A percentile compares a stretch with the other conserved stretches of the same genome.
Conservation (phyloP, 2,113 vertebrate genomes). For the Canis aureus region DNA sequence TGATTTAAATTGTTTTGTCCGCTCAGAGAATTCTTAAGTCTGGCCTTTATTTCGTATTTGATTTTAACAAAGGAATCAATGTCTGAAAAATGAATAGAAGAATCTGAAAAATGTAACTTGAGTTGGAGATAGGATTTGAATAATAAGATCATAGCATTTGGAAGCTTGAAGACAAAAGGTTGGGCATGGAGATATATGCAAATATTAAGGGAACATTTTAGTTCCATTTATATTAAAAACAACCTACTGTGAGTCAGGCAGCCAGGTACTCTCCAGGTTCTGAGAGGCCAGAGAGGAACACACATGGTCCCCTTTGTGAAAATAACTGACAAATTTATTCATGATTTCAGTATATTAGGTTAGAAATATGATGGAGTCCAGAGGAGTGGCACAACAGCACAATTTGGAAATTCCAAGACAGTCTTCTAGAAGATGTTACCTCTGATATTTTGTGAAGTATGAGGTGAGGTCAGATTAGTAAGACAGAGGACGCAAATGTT, state of each 20-base stretch:
- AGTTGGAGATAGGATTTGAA: background rate
- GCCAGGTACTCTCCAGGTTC: background rate
- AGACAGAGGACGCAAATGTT: background rate
- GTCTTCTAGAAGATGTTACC: background rate
- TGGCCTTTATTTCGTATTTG: background rate
- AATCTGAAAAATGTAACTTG: background rate
- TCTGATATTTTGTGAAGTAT: background rate
- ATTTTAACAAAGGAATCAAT: background rate
- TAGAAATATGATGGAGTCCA: background rate
- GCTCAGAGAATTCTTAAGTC: background rate
- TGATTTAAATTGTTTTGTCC: background rate
- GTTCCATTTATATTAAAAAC: background rate
- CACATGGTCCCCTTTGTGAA: background rate
- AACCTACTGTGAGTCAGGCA: background rate
- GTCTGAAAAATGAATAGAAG: background rate
- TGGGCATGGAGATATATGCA: background rate
- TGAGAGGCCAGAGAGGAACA: background rate
- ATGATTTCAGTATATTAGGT: background rate
- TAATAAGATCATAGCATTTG: background rate
- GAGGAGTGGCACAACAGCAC: background rate
- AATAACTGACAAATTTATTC: background rate
- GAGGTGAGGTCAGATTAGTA: background rate
- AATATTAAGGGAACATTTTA: background rate
- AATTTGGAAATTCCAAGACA: background rate
- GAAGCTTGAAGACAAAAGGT: background rate